These are phyloP conservation scores for Dendrocopos noguchii DNA, from an alignment of 2,113 vertebrate genomes.

Conservation along the genomic window DNA sequence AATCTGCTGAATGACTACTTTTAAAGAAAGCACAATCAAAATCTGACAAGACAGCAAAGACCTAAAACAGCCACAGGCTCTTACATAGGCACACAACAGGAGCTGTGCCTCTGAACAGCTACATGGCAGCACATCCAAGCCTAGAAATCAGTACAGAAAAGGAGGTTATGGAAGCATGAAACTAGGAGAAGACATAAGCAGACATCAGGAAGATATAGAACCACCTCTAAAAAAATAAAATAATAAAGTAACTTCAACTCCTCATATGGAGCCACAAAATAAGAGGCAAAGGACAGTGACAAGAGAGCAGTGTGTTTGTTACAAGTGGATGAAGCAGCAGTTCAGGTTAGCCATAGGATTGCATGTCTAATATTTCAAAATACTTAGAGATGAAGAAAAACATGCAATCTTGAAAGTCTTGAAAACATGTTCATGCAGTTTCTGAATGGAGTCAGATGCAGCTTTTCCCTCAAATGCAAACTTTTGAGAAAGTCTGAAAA, in stretches of 20 bases:
- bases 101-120: not conserved
- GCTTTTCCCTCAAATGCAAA: not conserved
- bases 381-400: not conserved
- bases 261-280: not conserved
- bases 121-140: not conserved
- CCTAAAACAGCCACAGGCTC: not conserved
- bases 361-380: not conserved
- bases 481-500: not conserved
- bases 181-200: rapidly evolving
- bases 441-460: not conserved
- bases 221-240: not conserved
- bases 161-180: not conserved
- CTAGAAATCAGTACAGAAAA: not conserved
- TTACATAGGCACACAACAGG: rapidly evolving
- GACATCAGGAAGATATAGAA: not conserved
- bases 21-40: not conserved
- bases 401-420: not conserved
- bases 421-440: not conserved
- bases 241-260: not conserved
- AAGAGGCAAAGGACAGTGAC: not conserved
- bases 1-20: not conserved
- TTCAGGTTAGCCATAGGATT: not conserved
- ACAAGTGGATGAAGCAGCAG: not conserved
- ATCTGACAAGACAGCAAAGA: not conserved
- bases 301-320: not conserved